Evolutionary conservation across 2,113 vertebrate species (phyloP), one percentile per base, ranked within the genome.

Genomic region (Alouatta palliata): DNA sequence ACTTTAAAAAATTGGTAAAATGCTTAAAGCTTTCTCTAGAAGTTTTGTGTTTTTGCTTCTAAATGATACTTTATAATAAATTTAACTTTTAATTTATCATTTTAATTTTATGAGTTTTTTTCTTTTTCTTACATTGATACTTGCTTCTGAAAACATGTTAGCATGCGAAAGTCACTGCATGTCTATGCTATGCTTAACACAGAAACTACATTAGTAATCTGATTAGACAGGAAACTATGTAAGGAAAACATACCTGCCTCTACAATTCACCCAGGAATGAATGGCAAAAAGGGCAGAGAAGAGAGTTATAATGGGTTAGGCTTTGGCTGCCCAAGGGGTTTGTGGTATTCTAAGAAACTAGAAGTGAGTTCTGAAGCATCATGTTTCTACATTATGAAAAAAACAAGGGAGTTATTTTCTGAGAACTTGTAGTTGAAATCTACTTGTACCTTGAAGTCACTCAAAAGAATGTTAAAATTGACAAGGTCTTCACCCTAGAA

Each of bases 401-500:
- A 64, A 79, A 3, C 5, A 56, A 95, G 58, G 80, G 14, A 66
- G 35, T 81, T 95, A 49, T 61, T 86, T 73, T 17, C 70, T 68
- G 17, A 96, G 14, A 84, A 54, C 10, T n/a, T 95, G 66, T 79
- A 85, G 95, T 91, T 96, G 43, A 93, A 95, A 87, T 94, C 81
- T 90, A 92, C 19, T 64, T 94, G 40, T 82, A n/a, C 40, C 35
- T 86, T 20, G 19, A 82, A 95, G 77, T 85, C 45, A 54, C 94
- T 88, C 0, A 80, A 92, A 97, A 96, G 70, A 45, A 80, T 64
- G 64, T 73, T 87, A 84, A 87, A 86, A 83, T 20, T 87, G 45
- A 82, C 35, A 87, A 93, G 68, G 27, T 66, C 70, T 70, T 93
- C 8, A 5, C n/a, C 91, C 19, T 73, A 79, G 54, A 92, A 86